phyloP scores from a whole-genome alignment of 2,797 vertebrate genomes.

The Acanthis flammea region DNA sequence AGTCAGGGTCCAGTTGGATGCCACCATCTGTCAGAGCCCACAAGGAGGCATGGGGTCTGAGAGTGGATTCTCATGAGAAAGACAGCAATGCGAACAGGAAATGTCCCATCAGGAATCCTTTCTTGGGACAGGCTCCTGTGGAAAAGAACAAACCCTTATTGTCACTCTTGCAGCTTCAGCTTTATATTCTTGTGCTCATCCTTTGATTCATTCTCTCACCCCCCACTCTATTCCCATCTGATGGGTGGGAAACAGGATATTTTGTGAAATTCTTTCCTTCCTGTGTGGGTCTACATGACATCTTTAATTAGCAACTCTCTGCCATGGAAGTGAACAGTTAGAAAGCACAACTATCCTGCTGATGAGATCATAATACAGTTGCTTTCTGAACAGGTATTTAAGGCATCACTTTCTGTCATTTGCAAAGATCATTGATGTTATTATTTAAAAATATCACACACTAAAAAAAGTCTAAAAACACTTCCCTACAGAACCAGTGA shows the following conservation, averaged over 20 bases:
- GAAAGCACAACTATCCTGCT: slow-evolving; percentile 5
- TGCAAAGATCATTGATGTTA: neutral
- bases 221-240: slow-evolving; percentile 58
- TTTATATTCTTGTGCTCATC: slow-evolving; percentile 54
- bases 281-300: slow-evolving; percentile 55
- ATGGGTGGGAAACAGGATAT: slow-evolving; percentile 75
- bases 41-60: neutral
- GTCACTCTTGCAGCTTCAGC: slow-evolving; percentile 58
- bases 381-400: slow-evolving; percentile 43
- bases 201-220: slow-evolving; percentile 74
- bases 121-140: slow-evolving; percentile 68
- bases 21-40: slow-evolving; percentile 38
- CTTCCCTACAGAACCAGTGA: neutral
- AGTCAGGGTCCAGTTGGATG: slow-evolving; percentile 1
- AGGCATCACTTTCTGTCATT: neutral
- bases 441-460: slow-evolving; percentile 28
- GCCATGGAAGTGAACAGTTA: slow-evolving; percentile 17
- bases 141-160: slow-evolving; percentile 72
- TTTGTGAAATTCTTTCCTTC: slow-evolving; percentile 68
- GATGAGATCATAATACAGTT: neutral
- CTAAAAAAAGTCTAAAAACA: neutral
- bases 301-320: slow-evolving; percentile 59
- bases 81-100: slow-evolving; percentile 73
- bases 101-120: slow-evolving; percentile 67
- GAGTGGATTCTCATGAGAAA: slow-evolving; percentile 77